Evolutionary conservation across 2,113 vertebrate genomes (phyloP).

Genomic region (Canis aureus): DNA sequence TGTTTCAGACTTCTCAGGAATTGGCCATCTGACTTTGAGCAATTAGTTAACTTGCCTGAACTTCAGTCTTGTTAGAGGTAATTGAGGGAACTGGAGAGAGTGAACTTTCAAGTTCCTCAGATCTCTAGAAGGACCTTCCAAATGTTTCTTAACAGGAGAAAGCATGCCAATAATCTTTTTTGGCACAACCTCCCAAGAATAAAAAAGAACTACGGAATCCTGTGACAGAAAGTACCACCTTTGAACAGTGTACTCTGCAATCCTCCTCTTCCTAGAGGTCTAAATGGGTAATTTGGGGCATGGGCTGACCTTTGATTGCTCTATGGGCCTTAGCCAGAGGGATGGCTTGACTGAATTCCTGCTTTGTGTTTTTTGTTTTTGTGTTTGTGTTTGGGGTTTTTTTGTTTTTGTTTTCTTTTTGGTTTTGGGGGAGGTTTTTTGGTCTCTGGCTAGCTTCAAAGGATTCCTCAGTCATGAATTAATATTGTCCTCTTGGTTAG

Average conservation of each 20-base stretch:
- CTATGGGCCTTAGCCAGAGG: neutral
- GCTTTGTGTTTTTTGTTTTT: neutral
- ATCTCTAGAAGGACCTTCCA: neutral
- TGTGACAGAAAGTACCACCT: constrained; percentile 30
- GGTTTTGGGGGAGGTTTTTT: neutral
- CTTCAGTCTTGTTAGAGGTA: neutral
- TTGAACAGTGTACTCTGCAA: neutral
- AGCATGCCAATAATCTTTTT: neutral
- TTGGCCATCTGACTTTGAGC: neutral
- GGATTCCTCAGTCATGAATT: constrained; percentile 54
- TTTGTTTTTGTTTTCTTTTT: neutral
- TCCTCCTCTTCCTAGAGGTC: neutral
- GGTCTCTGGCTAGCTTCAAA: constrained; percentile 64
- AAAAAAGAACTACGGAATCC: neutral
- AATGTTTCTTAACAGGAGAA: neutral
- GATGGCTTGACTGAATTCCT: constrained; percentile 62
- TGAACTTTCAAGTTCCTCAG: neutral
- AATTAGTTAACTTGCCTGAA: neutral
- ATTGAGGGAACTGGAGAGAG: neutral
- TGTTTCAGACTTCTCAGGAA: neutral
- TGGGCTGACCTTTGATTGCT: constrained; percentile 4
- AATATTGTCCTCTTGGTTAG: constrained; percentile 57
- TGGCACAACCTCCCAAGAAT: neutral
- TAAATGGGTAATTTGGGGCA: neutral
- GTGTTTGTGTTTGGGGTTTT: neutral